These are phyloP conservation scores for Naja naja DNA, from an alignment of 2,113 vertebrate species.

Conservation along the genomic window DNA sequence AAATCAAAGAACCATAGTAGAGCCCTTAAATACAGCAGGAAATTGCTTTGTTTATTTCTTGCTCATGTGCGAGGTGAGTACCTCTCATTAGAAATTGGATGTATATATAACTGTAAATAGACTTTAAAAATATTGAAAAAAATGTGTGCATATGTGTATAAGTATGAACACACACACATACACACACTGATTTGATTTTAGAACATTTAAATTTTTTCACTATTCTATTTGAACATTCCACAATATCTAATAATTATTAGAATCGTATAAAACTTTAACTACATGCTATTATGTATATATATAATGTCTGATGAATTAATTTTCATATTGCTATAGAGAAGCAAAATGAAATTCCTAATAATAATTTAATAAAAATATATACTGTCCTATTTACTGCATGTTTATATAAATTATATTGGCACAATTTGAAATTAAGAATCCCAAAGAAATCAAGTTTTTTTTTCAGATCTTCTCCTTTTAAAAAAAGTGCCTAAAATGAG, in stretches of 20 bases:
- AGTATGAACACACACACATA: neutral
- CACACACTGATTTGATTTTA: neutral
- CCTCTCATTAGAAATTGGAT: neutral
- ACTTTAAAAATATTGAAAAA: neutral
- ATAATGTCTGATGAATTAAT: neutral
- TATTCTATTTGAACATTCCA: neutral
- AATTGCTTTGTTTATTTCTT: constrained; percentile 79
- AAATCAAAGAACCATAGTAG: constrained; percentile 73
- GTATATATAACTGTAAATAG: neutral
- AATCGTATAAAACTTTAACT: neutral
- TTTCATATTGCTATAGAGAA: neutral
- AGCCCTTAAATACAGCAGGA: constrained; percentile 81
- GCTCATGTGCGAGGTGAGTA: constrained; percentile 81
- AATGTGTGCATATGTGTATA: neutral
- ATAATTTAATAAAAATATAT: neutral
- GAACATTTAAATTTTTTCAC: neutral
- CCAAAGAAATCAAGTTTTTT: neutral
- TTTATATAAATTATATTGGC: neutral
- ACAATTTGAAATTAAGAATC: neutral
- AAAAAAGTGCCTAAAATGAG: neutral
- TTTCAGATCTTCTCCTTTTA: neutral
- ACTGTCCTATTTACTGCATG: neutral
- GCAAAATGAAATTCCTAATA: neutral
- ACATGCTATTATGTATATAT: neutral
- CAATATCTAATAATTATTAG: neutral